Conservation (phyloP, 2,113 vertebrate species). For the Lampris incognitus region DNA sequence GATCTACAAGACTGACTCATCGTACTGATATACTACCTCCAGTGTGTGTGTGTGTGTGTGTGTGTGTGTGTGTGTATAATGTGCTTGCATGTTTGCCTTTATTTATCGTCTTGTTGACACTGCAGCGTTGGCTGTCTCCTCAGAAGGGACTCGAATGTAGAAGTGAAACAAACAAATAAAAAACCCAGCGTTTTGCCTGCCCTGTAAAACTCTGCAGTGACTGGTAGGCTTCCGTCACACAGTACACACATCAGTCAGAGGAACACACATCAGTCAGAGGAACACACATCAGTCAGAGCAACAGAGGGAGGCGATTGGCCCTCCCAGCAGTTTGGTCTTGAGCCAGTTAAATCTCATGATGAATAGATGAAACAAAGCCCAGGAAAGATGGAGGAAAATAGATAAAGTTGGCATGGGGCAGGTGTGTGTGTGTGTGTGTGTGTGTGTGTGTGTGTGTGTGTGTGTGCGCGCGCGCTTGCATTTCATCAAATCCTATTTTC, state of each 20-base stretch:
- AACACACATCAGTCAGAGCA: not conserved
- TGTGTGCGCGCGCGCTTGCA: too few species aligned
- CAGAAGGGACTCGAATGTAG: constrained; percentile 5
- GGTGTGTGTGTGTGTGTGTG: not conserved
- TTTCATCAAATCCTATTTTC: constrained; percentile 25
- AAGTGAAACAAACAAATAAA: constrained; percentile 31
- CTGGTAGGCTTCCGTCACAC: not conserved
- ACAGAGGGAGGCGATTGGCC: not conserved
- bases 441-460: constrained; percentile 13
- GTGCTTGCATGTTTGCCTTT: too few species aligned
- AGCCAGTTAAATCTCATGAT: not conserved
- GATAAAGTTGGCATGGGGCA: not conserved
- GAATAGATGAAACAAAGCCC: not conserved
- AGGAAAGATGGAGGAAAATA: not conserved
- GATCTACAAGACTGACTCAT: constrained; percentile 59
- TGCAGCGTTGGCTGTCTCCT: constrained; percentile 7
- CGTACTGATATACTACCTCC: constrained; percentile 23
- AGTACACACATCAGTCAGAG: not conserved
- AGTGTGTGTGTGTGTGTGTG: not conserved
- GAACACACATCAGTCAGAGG: not conserved
- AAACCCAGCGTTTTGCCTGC: not conserved
- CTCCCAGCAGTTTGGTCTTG: not conserved
- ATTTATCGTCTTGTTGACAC: not conserved
- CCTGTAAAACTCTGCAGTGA: too few species aligned
- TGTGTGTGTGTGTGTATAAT: not conserved